Evolutionary conservation across 2,888 invertebrate genomes (phyloP).

Genomic region (Noctua pronuba): DNA sequence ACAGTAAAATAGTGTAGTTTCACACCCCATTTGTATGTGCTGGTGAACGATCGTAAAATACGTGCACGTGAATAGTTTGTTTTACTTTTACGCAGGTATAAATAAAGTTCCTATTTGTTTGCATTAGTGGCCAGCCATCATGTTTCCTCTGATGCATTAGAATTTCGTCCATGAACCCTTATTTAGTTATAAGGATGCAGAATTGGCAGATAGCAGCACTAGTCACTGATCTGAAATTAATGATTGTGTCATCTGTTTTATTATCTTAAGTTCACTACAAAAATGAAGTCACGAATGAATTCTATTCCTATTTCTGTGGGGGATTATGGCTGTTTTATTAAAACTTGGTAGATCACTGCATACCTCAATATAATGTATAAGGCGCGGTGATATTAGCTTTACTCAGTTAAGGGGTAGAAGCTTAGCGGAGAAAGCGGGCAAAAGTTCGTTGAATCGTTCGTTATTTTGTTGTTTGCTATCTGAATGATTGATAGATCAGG

Average conservation of each 20-base stretch:
- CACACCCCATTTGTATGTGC: conserved; percentile 13
- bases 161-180: not conserved
- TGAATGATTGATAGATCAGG: conserved; percentile 45
- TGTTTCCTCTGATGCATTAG: not conserved
- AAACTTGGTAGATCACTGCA: not conserved
- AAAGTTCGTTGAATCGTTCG: conserved; percentile 45
- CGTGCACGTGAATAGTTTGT: conserved; percentile 8
- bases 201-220: not conserved
- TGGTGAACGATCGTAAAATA: conserved; percentile 11
- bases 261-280: not conserved
- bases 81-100: not conserved
- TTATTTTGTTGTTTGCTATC: conserved; percentile 38
- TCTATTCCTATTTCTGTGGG: not conserved
- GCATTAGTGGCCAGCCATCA: not conserved
- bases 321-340: not conserved
- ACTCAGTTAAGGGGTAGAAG: not conserved
- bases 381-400: not conserved
- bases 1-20: conserved; percentile 27
- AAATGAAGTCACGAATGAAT: not conserved
- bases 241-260: not conserved
- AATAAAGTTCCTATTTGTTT: not conserved
- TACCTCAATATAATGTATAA: not conserved
- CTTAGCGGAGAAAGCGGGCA: conserved; percentile 6
- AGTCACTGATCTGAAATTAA: not conserved
- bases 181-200: not conserved